These are phyloP conservation scores for Chymomyza procnemis DNA, from an alignment of 2,888 invertebrate genomes.

Conservation along the genomic window DNA sequence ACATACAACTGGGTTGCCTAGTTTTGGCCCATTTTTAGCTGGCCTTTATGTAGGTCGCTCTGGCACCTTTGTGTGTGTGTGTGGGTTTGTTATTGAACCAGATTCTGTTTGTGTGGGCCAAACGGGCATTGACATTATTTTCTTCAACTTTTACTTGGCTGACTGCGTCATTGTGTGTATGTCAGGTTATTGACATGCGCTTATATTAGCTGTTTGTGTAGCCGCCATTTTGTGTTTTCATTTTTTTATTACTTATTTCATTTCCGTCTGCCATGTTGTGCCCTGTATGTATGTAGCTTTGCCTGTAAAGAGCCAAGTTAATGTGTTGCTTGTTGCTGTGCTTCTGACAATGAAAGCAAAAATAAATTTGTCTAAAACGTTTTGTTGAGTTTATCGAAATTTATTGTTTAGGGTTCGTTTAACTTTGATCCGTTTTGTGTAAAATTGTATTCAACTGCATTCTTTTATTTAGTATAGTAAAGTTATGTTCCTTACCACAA, in stretches of 20 bases:
- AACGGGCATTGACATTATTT: neutral
- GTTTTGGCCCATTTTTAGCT: conserved; percentile 45
- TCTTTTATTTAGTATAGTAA: too few species aligned
- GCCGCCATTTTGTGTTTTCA: conserved; percentile 4
- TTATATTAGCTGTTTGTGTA: conserved; percentile 8
- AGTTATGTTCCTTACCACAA: too few species aligned
- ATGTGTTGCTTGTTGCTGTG: conserved; percentile 8
- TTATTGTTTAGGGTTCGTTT: neutral
- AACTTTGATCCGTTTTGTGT: neutral
- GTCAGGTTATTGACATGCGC: neutral
- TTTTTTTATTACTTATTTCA: neutral
- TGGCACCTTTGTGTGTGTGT: conserved; percentile 1
- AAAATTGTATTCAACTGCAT: too few species aligned
- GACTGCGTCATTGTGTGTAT: neutral
- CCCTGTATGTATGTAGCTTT: conserved; percentile 15
- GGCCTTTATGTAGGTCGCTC: conserved; percentile 52
- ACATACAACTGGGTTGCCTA: conserved; percentile 27
- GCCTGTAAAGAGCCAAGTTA: neutral
- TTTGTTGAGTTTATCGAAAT: too few species aligned
- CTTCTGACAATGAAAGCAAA: conserved; percentile 13
- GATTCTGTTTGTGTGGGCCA: neutral
- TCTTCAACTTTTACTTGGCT: neutral
- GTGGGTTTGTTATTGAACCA: neutral
- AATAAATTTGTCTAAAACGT: neutral
- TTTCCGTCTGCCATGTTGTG: conserved; percentile 17